Percentiles rank a stretch among this genome's conserved stretches.
Conservation (phyloP, 2,888 invertebrate genomes). For the Scaptomyza caliginosa region DNA sequence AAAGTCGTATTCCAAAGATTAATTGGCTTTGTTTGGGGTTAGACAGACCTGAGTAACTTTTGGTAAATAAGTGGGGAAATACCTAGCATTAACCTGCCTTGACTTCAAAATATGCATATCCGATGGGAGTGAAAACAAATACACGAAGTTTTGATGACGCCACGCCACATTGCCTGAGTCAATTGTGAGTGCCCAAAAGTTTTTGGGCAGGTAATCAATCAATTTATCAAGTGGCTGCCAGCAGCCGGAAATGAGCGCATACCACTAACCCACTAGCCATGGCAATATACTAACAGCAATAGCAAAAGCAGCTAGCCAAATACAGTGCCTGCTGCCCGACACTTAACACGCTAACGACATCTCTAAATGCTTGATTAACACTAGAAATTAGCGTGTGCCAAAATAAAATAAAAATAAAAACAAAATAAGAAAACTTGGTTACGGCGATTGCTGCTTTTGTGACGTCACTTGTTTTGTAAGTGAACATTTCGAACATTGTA, state of each 20-base stretch:
- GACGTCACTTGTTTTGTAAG: conserved; percentile 48
- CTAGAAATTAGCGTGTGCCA: conserved; percentile 65
- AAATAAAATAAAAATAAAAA: conserved; percentile 10
- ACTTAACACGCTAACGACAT: conserved; percentile 71
- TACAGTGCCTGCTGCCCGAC: conserved; percentile 45
- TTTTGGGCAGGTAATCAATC: conserved; percentile 45
- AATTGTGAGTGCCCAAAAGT: background rate
- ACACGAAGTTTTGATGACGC: conserved; percentile 24
- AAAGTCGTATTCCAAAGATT: conserved; percentile 24
- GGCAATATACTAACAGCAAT: background rate
- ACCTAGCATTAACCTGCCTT: conserved; percentile 38
- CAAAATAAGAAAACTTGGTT: conserved; percentile 9
- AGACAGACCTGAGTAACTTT: conserved; percentile 15
- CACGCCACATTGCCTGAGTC: conserved; percentile 3
- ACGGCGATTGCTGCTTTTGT: conserved; percentile 22
- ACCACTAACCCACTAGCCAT: conserved; percentile 42
- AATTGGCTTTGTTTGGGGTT: conserved; percentile 20
- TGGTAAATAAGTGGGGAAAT: conserved; percentile 45
- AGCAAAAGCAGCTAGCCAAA: conserved; percentile 4
- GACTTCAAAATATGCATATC: conserved; percentile 24
- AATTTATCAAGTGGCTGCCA: conserved; percentile 33
- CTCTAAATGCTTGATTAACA: conserved; percentile 74
- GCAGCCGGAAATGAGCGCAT: conserved; percentile 50
- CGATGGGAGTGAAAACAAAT: conserved; percentile 36
- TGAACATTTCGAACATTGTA: conserved; percentile 5